Evolutionary conservation across 2,113 vertebrate species (phyloP).

Genomic region (Anolis carolinensis): DNA sequence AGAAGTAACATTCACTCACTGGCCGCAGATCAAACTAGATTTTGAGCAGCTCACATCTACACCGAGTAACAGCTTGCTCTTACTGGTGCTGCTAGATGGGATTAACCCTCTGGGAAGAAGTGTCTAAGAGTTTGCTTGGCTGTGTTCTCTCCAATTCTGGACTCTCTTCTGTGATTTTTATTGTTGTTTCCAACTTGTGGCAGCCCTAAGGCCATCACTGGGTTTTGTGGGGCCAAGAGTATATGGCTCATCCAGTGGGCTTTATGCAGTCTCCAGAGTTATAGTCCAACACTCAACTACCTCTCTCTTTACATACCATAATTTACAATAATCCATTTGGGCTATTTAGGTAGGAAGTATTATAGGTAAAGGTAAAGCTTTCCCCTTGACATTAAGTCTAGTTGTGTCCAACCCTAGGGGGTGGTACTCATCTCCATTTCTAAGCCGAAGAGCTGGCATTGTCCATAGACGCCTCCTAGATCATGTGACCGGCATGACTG

Average conservation of each 20-base stretch:
- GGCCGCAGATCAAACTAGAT: neutral
- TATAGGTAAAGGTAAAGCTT: too few species aligned
- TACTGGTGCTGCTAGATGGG: neutral
- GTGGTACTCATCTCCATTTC: too few species aligned
- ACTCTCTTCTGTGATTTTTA: neutral
- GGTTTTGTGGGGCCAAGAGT: too few species aligned
- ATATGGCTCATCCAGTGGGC: too few species aligned
- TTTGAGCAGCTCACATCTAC: neutral
- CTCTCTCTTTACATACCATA: neutral
- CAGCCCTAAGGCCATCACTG: too few species aligned
- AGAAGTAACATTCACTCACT: neutral
- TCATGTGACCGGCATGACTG: too few species aligned
- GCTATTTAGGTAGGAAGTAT: neutral
- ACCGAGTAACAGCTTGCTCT: neutral
- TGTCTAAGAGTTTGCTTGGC: neutral
- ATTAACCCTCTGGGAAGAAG: neutral
- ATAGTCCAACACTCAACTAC: neutral
- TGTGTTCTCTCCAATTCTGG: neutral
- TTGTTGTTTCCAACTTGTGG: too few species aligned
- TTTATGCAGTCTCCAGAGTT: too few species aligned
- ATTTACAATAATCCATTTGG: neutral
- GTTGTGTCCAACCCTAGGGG: too few species aligned
- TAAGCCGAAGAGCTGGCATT: too few species aligned
- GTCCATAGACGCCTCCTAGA: too few species aligned
- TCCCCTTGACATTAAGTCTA: too few species aligned